Percentiles rank a stretch among this genome's conserved stretches.
Evolutionary conservation across 2,888 invertebrate genomes (phyloP).

Genomic region (Drosophila infuscata): DNA sequence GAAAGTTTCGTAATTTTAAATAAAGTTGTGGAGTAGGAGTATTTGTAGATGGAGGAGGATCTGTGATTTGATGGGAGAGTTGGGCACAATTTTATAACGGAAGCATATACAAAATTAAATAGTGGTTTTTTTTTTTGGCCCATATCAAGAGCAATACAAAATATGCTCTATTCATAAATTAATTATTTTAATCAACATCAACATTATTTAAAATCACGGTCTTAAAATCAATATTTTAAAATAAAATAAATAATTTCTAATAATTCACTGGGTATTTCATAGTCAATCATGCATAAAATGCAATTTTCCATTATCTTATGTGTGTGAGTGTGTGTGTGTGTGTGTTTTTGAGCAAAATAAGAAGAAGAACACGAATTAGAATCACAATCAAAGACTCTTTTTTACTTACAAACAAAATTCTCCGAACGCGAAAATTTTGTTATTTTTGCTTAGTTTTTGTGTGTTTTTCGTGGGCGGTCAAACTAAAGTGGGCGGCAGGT

Average conservation of each 20-base stretch:
- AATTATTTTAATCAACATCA: neutral
- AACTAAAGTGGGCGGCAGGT: neutral
- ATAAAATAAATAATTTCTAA: too few species aligned
- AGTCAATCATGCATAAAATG: neutral
- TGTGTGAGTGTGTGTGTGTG: neutral
- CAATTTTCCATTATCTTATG: neutral
- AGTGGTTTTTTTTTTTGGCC: too few species aligned
- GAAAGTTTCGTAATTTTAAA: neutral
- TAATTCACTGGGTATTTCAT: conserved; percentile 19
- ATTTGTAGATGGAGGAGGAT: neutral
- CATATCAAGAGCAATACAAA: too few species aligned
- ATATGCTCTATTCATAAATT: neutral
- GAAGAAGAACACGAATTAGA: conserved; percentile 25
- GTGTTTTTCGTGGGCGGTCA: conserved; percentile 17
- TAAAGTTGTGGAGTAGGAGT: too few species aligned
- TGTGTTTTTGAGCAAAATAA: neutral
- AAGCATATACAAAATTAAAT: too few species aligned
- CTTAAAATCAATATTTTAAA: neutral
- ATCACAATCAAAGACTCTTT: conserved; percentile 12
- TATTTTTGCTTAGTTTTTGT: conserved; percentile 24
- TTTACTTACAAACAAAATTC: neutral
- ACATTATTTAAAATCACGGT: neutral
- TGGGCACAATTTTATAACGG: neutral
- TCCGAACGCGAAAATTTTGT: conserved; percentile 38
- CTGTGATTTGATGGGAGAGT: neutral